These are phyloP conservation scores for Drosophila littoralis DNA, from an alignment of 1,140 invertebrate species.

Conservation along the genomic window DNA sequence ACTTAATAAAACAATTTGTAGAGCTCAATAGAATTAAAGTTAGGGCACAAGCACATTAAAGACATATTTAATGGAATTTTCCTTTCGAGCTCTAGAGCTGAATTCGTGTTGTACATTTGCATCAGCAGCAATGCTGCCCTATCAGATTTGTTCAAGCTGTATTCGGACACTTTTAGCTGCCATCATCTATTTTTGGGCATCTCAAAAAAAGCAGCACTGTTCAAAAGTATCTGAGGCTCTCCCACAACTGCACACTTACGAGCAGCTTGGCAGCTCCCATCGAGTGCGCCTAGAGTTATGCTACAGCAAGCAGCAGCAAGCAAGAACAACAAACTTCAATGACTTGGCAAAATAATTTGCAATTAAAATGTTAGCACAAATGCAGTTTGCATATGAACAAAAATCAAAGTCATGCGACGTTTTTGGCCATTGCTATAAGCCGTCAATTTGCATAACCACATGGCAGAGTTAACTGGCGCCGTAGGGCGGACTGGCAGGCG, in stretches of 20 bases:
- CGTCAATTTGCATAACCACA: slow-evolving; percentile 66
- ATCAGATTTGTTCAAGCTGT: too few species aligned
- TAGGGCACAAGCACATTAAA: background rate
- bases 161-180: too few species aligned
- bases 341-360: slow-evolving; percentile 41
- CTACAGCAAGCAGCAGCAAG: slow-evolving; percentile 2
- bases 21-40: background rate
- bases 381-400: slow-evolving; percentile 56
- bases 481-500: background rate
- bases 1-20: background rate
- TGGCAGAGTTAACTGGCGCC: slow-evolving; percentile 27
- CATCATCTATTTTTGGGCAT: too few species aligned
- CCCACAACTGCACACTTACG: background rate
- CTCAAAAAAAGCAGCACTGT: too few species aligned
- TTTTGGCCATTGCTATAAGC: slow-evolving; percentile 49
- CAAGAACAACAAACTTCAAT: background rate
- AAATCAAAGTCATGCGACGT: slow-evolving; percentile 65
- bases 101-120: too few species aligned
- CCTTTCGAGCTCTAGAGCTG: too few species aligned
- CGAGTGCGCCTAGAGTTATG: slow-evolving; percentile 22
- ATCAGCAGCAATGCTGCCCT: too few species aligned
- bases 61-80: too few species aligned
- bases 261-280: background rate
- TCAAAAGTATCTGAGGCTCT: too few species aligned
- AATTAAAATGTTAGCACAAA: slow-evolving; percentile 57